Evolutionary conservation across 2,797 vertebrate genomes (phyloP).

Genomic region (Tinamus major): DNA sequence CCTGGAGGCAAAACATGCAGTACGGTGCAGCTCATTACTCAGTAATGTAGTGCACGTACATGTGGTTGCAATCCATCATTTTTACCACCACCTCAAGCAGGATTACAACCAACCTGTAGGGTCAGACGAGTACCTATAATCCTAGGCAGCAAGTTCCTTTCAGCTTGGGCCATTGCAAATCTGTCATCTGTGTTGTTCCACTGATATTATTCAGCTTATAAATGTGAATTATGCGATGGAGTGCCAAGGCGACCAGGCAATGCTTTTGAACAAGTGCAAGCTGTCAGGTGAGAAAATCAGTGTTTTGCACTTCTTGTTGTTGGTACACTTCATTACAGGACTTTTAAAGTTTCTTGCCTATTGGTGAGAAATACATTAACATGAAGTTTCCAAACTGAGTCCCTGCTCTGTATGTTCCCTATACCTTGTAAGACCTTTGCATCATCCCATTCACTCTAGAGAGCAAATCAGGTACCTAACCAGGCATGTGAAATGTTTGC

Average conservation of each 20-base stretch:
- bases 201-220: neutral
- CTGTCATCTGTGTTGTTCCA: neutral
- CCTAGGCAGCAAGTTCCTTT: neutral
- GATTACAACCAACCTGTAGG: neutral
- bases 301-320: neutral
- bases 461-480: neutral
- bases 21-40: slow-evolving; percentile 51
- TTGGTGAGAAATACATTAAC: neutral
- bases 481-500: neutral
- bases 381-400: neutral
- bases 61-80: slow-evolving; percentile 53
- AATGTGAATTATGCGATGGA: slow-evolving; percentile 7
- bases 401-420: neutral
- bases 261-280: neutral
- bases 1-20: slow-evolving; percentile 59
- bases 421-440: neutral
- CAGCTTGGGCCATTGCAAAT: neutral
- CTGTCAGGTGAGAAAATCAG: neutral
- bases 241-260: neutral
- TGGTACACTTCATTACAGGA: neutral
- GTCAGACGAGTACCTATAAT: neutral
- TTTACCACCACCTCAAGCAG: slow-evolving; percentile 31
- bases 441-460: neutral
- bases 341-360: neutral
- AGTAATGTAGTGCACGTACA: neutral